Evolutionary conservation across 2,888 invertebrate species (phyloP).

Genomic region (Opisthograptis luteolata): DNA sequence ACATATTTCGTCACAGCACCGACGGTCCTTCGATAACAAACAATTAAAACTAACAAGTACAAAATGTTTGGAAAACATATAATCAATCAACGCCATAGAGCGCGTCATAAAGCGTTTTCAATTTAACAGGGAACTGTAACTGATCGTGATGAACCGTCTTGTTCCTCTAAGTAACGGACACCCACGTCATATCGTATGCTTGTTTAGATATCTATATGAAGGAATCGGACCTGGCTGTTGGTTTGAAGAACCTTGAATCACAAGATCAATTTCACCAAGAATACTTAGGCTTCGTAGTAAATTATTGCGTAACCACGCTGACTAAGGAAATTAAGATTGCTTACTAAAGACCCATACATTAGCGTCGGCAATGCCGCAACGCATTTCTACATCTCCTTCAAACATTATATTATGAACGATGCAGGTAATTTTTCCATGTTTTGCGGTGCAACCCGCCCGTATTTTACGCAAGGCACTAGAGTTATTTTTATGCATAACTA

Average conservation of each 20-base stretch:
- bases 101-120: conserved; percentile 67
- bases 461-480: too few relatives aligned
- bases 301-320: too few relatives aligned
- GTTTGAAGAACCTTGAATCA: conserved; percentile 3
- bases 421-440: too few relatives aligned
- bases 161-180: conserved; percentile 64
- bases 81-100: conserved; percentile 67
- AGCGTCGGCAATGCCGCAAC: too few relatives aligned
- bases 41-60: conserved; percentile 38
- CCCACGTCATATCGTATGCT: conserved; percentile 58
- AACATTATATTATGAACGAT: too few relatives aligned
- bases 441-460: too few relatives aligned
- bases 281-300: too few relatives aligned
- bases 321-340: too few relatives aligned
- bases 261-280: background rate
- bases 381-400: too few relatives aligned
- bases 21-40: conserved; percentile 28
- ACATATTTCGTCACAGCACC: conserved; percentile 23
- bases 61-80: conserved; percentile 46
- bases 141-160: conserved; percentile 66
- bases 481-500: too few relatives aligned
- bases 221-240: conserved; percentile 4
- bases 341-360: too few relatives aligned
- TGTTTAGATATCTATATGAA: conserved; percentile 24
- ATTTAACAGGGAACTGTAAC: conserved; percentile 64